Percentiles rank a stretch among this genome's conserved stretches.
Evolutionary conservation across 2,113 vertebrate genomes (phyloP).

Genomic region (Mustela lutreola): DNA sequence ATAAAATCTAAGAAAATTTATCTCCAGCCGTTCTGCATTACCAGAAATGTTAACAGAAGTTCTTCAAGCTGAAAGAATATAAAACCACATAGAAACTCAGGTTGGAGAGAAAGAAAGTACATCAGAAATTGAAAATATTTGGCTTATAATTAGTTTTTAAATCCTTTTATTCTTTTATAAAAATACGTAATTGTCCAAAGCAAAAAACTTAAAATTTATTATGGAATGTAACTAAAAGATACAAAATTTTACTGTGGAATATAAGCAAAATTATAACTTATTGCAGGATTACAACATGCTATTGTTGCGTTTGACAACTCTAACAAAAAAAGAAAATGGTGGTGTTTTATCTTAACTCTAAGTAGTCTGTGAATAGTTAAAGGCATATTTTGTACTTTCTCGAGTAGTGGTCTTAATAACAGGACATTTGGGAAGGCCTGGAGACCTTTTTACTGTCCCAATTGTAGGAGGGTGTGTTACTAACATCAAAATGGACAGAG

Average conservation of each 20-base stretch:
- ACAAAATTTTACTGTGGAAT: background rate
- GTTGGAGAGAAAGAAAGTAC: background rate
- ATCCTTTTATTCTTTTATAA: background rate
- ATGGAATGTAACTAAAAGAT: background rate
- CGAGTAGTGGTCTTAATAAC: background rate
- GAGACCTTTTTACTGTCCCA: no score
- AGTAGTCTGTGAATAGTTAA: no score
- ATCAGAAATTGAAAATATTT: background rate
- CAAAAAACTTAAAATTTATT: background rate
- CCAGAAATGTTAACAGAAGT: background rate
- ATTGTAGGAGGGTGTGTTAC: accelerated
- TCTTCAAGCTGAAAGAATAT: background rate
- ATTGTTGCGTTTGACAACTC: background rate
- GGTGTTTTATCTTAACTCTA: background rate
- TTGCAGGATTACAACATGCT: background rate
- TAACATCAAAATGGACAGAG: no score
- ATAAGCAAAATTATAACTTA: background rate
- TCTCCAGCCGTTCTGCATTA: background rate
- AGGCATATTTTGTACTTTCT: background rate
- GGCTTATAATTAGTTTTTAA: background rate
- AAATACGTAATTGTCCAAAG: background rate
- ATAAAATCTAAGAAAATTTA: background rate
- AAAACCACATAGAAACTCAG: background rate
- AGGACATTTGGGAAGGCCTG: background rate
- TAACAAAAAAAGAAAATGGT: background rate